Percentiles rank a stretch among this genome's conserved stretches.
phyloP scores from a whole-genome alignment of 2,797 vertebrate species.

The Telmatherina bonti region DNA sequence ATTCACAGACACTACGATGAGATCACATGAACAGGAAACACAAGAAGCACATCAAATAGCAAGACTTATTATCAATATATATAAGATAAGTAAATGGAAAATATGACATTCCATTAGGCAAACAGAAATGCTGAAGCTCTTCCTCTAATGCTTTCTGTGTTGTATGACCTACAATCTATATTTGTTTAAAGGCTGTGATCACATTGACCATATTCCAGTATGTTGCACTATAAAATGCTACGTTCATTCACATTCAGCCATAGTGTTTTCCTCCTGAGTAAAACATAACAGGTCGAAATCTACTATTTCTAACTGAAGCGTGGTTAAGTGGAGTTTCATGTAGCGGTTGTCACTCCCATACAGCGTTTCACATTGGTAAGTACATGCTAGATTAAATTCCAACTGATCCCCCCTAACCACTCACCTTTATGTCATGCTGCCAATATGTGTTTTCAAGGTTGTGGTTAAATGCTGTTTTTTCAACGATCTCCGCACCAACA shows the following conservation, averaged over 20 bases:
- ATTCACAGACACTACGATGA: no score
- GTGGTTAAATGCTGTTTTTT: constrained; percentile 29
- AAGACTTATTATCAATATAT: no score
- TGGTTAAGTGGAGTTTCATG: constrained; percentile 27
- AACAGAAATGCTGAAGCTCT: not conserved
- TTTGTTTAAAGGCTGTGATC: not conserved
- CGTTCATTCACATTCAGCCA: constrained; percentile 10
- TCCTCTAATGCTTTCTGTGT: not conserved
- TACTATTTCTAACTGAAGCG: not conserved
- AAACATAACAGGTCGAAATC: not conserved
- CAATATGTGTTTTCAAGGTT: constrained; percentile 21
- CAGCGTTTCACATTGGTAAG: constrained; percentile 3
- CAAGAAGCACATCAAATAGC: no score
- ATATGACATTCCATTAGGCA: not conserved
- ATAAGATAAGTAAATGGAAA: no score
- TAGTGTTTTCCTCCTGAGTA: constrained; percentile 8
- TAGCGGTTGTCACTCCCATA: constrained; percentile 1
- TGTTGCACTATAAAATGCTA: not conserved
- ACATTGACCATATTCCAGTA: not conserved
- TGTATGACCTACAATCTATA: not conserved
- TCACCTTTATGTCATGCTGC: constrained; percentile 16
- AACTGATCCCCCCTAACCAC: constrained; percentile 5
- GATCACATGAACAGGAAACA: no score
- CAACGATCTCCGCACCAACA: constrained; percentile 5
- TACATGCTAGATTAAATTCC: not conserved